These are phyloP conservation scores for Procapra przewalskii DNA, from an alignment of 2,113 vertebrate species.

Conservation along the genomic window DNA sequence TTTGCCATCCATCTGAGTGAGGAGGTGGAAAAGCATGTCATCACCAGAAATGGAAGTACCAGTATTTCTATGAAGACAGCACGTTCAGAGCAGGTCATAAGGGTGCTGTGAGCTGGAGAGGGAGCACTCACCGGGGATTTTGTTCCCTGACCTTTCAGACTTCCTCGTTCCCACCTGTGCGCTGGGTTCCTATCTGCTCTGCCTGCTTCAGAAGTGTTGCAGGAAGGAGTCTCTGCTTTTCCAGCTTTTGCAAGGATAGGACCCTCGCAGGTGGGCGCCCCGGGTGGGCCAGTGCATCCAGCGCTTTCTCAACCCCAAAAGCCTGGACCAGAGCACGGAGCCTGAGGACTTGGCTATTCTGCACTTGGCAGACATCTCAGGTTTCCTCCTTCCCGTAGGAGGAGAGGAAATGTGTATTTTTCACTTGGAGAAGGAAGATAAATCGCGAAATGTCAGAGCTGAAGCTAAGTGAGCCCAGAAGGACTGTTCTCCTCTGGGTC, in stretches of 20 bases:
- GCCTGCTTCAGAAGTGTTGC: neutral
- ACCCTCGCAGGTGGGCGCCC: rapidly evolving
- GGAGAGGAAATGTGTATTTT: neutral
- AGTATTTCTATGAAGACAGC: neutral
- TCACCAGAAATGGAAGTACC: neutral
- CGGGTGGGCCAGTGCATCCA: rapidly evolving
- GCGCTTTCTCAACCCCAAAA: rapidly evolving
- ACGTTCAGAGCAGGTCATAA: rapidly evolving
- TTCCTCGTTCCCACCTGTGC: rapidly evolving
- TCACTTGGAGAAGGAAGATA: neutral
- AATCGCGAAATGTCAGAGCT: neutral
- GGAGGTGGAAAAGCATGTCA: neutral
- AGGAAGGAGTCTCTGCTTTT: neutral
- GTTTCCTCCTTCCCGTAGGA: neutral
- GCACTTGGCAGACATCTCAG: neutral
- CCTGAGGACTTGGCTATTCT: neutral
- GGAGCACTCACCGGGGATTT: neutral
- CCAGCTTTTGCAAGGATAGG: neutral
- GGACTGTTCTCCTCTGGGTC: neutral
- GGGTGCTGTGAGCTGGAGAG: rapidly evolving
- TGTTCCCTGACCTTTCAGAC: rapidly evolving
- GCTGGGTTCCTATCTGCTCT: too few relatives aligned
- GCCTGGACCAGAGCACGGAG: neutral
- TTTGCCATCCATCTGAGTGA: neutral
- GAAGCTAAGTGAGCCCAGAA: neutral